Evolutionary conservation across 2,797 vertebrate species (phyloP).

Genomic region (Tolypeutes matacus): DNA sequence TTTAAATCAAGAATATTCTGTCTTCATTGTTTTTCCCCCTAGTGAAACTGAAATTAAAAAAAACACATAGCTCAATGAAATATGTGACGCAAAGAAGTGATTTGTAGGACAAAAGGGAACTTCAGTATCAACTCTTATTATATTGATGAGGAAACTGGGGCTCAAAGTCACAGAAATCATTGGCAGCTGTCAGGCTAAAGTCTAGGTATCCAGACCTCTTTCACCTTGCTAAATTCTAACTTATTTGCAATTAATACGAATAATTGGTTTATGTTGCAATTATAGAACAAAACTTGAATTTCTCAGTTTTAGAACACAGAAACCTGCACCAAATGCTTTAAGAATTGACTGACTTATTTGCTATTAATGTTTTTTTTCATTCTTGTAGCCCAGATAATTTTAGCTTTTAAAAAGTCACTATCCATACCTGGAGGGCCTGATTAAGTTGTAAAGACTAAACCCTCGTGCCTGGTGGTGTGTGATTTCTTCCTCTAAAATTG

Average conservation of each 20-base stretch:
- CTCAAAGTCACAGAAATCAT: not conserved
- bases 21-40: not conserved
- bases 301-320: constrained; percentile 46
- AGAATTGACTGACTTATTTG: not conserved
- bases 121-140: not conserved
- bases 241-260: not conserved
- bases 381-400: not conserved
- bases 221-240: not conserved
- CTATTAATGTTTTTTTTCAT: not conserved
- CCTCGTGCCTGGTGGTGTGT: not conserved
- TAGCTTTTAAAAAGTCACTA: not conserved
- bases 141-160: not conserved
- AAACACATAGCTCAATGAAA: not conserved
- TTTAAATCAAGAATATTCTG: not conserved
- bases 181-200: not conserved
- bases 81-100: not conserved
- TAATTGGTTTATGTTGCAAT: not conserved
- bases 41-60: not conserved
- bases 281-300: not conserved
- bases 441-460: not conserved
- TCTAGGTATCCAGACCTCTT: not conserved
- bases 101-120: not conserved
- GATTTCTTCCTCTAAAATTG: not conserved
- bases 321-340: not conserved
- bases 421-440: not conserved